Evolutionary conservation across 2,797 vertebrate genomes (phyloP), one percentile per base, ranked within the genome.

Genomic region (Epinephelus malabaricus): DNA sequence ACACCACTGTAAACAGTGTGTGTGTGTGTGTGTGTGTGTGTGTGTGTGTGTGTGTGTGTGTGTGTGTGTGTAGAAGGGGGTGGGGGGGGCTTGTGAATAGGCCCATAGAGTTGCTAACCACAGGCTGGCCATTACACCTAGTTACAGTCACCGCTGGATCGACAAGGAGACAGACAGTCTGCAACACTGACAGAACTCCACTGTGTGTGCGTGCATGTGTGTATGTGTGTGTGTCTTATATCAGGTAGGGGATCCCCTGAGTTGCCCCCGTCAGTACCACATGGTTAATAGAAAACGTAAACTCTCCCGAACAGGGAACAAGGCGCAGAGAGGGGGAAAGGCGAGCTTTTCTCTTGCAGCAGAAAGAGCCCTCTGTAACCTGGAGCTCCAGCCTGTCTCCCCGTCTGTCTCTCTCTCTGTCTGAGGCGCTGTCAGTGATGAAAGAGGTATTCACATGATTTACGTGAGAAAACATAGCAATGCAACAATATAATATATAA

Each of bases 91-190:
- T 92, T 64, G 89, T 94, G 95, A 94, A 95, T 94, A 90, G 94
- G 83, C 88, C 92, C 92, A 95, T 94, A 94, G 93, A 94, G 89
- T 88, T 71, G 63, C 85, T 92, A 91, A 94, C 93, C 93, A 94
- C 92, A 93, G 88, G 83, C 83, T 90, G 86, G 90, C 90, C 89
- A 93, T 94, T 94, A 92, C 92, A 94, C 91, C 89, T 92, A 92
- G 92, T 92, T 91, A 93, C 90, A 92, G 92, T 94, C 92, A 91
- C 92, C 86, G 38, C 89, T 86, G 89, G 92, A 93, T 93, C 85
- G 92, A 89, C 93, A 76, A 91, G 94, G 95, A 95, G 95, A 95
- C 94, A 93, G 92, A 91, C 89, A 94, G 94, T 95, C 94, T 95
- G 89, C 92, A 79, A 86, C 85, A 86, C 91, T 92, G 90, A 94